phyloP scores from a whole-genome alignment of 2,797 vertebrate species.

The Yasuhikotakia modesta region DNA sequence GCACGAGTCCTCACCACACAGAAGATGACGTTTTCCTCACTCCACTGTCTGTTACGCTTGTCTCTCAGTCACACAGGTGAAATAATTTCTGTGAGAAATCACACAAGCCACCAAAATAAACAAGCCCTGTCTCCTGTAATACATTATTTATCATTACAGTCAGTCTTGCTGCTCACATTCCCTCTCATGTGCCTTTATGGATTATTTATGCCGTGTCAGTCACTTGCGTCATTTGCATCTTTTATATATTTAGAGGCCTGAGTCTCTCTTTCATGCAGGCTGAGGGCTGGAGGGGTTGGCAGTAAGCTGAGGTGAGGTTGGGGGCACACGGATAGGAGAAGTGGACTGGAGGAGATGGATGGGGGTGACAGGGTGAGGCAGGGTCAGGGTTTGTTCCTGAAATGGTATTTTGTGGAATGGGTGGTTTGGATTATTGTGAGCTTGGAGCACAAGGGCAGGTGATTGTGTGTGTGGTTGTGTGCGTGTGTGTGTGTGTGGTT shows the following conservation, averaged over 20 bases:
- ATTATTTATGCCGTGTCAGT: constrained; percentile 77
- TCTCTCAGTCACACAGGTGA: constrained; percentile 70
- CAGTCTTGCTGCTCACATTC: constrained; percentile 64
- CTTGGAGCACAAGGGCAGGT: constrained; percentile 32
- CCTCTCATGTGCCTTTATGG: constrained; percentile 75
- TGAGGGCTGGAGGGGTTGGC: constrained; percentile 56
- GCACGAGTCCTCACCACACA: constrained; percentile 37
- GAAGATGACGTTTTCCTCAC: constrained; percentile 53
- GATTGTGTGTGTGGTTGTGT: constrained; percentile 27
- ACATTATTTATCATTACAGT: constrained; percentile 76
- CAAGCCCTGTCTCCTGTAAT: constrained; percentile 73
- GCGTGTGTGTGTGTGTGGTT: constrained; percentile 12
- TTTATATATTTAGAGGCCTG: constrained; percentile 60
- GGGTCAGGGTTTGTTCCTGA: constrained; percentile 41
- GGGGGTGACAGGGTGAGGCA: constrained; percentile 54
- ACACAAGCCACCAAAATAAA: constrained; percentile 71
- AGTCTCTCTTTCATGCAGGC: constrained; percentile 59
- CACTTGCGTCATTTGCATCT: constrained; percentile 69
- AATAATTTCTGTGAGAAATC: constrained; percentile 73
- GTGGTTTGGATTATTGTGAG: constrained; percentile 25
- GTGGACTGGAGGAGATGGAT: constrained; percentile 53
- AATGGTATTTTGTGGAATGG: constrained; percentile 38
- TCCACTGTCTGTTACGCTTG: constrained; percentile 63
- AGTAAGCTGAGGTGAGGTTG: constrained; percentile 53
- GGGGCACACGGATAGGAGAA: constrained; percentile 37